Evolutionary conservation across 2,113 vertebrate genomes (phyloP).

Genomic region (Oncorhynchus mykiss): DNA sequence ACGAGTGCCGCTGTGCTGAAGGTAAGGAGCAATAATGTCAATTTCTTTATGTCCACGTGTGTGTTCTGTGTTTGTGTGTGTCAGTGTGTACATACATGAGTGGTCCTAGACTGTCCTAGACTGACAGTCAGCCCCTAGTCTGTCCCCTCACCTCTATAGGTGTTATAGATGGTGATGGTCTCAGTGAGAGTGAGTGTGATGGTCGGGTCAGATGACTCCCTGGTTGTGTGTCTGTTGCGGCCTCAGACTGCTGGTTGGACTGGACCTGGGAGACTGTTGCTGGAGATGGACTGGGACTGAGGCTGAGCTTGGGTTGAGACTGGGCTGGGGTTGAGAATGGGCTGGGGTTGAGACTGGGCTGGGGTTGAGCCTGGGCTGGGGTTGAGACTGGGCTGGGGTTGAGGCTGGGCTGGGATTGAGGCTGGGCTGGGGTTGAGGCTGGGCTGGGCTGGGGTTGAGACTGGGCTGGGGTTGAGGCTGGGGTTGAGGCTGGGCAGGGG

Average conservation of each 20-base stretch:
- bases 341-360: too few species aligned
- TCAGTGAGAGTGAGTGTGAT: slow-evolving; percentile 1
- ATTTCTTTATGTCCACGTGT: background rate
- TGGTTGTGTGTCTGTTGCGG: slow-evolving; percentile 35
- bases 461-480: too few species aligned
- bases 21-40: slow-evolving; percentile 71
- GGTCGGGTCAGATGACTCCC: slow-evolving; percentile 52
- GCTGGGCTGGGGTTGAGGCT: too few species aligned
- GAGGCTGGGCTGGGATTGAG: too few species aligned
- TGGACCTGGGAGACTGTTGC: too few species aligned
- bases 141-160: slow-evolving; percentile 49
- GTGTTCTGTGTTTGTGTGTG: background rate
- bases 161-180: background rate
- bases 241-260: slow-evolving; percentile 6
- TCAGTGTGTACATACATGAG: background rate
- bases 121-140: background rate
- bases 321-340: too few species aligned
- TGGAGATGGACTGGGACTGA: too few species aligned
- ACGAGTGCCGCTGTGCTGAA: slow-evolving; percentile 91
- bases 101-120: slow-evolving; percentile 11
- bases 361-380: too few species aligned
- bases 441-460: too few species aligned
- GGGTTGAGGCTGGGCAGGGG: too few species aligned
- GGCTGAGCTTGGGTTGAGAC: too few species aligned
- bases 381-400: too few species aligned